Conservation (phyloP, 2,888 invertebrate species). For the Callimorpha dominula region DNA sequence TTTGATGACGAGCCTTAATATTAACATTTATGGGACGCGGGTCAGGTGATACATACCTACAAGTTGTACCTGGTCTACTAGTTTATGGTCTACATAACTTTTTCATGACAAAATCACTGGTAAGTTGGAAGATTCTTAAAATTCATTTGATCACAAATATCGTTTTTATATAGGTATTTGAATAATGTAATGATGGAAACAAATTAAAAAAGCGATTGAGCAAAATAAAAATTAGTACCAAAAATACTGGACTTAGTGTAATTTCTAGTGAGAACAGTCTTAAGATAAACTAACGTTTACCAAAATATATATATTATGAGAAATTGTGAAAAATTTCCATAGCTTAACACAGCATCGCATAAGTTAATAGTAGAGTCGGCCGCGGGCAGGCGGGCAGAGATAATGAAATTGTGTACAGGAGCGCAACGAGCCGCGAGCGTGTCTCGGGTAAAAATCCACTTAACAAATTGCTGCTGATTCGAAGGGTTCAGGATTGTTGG, state of each 20-base stretch:
- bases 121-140: too few relatives aligned
- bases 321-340: slow-evolving; percentile 66
- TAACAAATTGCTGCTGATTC: slow-evolving; percentile 88
- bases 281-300: not conserved
- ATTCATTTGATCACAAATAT: too few relatives aligned
- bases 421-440: slow-evolving; percentile 86
- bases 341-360: slow-evolving; percentile 78
- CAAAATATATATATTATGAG: not conserved
- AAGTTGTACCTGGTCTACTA: not conserved
- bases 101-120: not conserved
- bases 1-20: not conserved
- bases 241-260: not conserved
- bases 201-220: too few relatives aligned
- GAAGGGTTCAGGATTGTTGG: slow-evolving; percentile 86
- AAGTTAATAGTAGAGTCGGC: slow-evolving; percentile 80
- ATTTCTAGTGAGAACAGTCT: not conserved
- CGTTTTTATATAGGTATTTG: too few relatives aligned
- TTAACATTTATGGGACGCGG: not conserved
- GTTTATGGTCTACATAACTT: not conserved
- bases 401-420: slow-evolving; percentile 87
- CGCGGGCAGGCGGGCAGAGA: slow-evolving; percentile 80
- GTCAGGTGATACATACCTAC: too few relatives aligned
- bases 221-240: not conserved
- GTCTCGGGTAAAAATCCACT: slow-evolving; percentile 87
- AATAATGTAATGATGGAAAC: too few relatives aligned